Percentiles rank a stretch among this genome's conserved stretches.
These are phyloP conservation scores for Tenthredo livida DNA, from an alignment of 2,888 invertebrate species.

Conservation along the genomic window DNA sequence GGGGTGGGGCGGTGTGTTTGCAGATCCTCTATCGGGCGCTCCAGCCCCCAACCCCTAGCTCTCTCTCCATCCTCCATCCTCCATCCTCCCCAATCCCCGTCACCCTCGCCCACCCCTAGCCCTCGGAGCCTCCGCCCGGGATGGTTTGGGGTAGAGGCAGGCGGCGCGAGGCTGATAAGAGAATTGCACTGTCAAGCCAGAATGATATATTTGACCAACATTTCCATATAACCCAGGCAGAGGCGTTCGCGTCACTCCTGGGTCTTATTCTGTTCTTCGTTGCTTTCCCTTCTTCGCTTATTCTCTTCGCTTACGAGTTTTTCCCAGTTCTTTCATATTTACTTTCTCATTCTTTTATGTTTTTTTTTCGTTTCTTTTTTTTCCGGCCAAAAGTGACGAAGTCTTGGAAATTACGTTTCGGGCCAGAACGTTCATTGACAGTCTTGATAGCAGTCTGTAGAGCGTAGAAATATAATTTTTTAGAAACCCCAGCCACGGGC, in stretches of 20 bases:
- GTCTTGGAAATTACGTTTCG: slow-evolving; percentile 64
- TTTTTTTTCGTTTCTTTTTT: slow-evolving; percentile 54
- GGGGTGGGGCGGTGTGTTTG: slow-evolving; percentile 69
- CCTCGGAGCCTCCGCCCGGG: slow-evolving; percentile 58
- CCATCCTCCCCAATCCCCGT: slow-evolving; percentile 61
- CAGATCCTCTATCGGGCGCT: slow-evolving; percentile 75
- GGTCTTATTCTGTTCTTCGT: slow-evolving; percentile 64
- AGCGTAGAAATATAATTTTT: neutral
- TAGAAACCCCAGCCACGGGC: neutral
- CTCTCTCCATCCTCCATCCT: slow-evolving; percentile 61
- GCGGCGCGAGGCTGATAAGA: slow-evolving; percentile 87
- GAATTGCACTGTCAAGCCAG: slow-evolving; percentile 94
- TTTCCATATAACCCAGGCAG: slow-evolving; percentile 85
- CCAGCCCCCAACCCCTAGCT: slow-evolving; percentile 65
- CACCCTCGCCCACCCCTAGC: slow-evolving; percentile 65
- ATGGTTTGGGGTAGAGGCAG: slow-evolving; percentile 77
- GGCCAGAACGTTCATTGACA: slow-evolving; percentile 71
- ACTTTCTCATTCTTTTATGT: slow-evolving; percentile 50
- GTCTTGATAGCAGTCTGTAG: slow-evolving; percentile 59
- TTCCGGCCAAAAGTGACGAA: slow-evolving; percentile 53
- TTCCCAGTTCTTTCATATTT: slow-evolving; percentile 58
- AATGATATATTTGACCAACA: slow-evolving; percentile 95
- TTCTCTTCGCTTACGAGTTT: slow-evolving; percentile 61
- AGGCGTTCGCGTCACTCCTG: slow-evolving; percentile 71
- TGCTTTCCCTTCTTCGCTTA: slow-evolving; percentile 51